A percentile compares a stretch with the other conserved stretches of the same genome.
phyloP scores from a whole-genome alignment of 2,113 vertebrate genomes.

The Xiphorhynchus elegans region DNA sequence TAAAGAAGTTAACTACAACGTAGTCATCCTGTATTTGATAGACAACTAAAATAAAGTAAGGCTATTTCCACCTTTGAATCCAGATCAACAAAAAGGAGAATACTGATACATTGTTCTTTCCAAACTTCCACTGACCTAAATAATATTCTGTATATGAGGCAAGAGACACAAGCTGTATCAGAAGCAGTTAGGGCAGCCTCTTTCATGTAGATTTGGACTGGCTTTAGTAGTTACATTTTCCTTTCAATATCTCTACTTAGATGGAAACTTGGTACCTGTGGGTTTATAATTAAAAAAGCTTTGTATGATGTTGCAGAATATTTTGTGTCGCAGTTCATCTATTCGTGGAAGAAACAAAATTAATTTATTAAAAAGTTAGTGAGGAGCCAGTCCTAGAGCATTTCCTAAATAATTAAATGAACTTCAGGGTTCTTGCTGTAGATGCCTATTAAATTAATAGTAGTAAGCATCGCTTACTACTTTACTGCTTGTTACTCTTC shows the following conservation, averaged over 20 bases:
- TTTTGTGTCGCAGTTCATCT: background rate
- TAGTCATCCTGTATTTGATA: background rate
- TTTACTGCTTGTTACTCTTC: background rate
- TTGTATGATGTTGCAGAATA: background rate
- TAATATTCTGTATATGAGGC: background rate
- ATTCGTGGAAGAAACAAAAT: background rate
- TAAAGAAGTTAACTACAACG: background rate
- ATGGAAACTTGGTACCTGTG: background rate
- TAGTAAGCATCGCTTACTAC: background rate
- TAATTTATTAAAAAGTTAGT: background rate
- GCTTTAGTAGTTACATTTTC: background rate
- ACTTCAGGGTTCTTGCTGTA: background rate
- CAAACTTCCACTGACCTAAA: background rate
- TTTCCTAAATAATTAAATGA: background rate
- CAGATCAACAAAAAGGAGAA: background rate
- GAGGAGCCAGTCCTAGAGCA: background rate
- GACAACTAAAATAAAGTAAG: background rate
- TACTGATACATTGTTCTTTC: background rate
- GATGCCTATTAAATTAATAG: background rate
- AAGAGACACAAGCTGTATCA: background rate
- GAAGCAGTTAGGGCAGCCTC: background rate
- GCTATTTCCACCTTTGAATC: background rate
- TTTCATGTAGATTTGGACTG: background rate
- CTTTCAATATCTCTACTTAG: background rate
- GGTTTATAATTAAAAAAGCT: background rate